These are phyloP conservation scores for Emydocephalus ijimae DNA, from an alignment of 2,113 vertebrate species.

Conservation along the genomic window DNA sequence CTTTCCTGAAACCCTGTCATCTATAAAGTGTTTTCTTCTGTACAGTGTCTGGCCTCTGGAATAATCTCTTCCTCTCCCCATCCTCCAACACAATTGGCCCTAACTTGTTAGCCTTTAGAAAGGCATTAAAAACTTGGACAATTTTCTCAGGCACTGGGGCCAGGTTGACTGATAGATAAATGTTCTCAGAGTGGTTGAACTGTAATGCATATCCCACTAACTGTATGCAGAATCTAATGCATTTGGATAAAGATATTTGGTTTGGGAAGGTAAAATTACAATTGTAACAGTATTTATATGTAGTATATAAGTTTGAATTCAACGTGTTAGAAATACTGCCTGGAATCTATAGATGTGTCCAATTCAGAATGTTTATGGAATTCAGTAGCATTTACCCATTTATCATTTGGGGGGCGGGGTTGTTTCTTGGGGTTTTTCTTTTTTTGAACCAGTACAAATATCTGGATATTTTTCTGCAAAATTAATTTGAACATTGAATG, in stretches of 20 bases:
- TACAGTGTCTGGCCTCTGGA: not conserved
- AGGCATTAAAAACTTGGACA: not conserved
- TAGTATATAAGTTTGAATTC: not conserved
- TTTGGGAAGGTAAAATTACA: not conserved
- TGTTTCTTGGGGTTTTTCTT: not conserved
- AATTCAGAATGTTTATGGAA: not conserved
- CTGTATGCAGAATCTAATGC: not conserved
- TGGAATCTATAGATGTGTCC: no score
- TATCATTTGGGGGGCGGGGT: not conserved
- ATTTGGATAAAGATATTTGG: not conserved
- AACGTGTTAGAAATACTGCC: not conserved
- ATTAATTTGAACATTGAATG: not conserved
- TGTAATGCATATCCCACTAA: not conserved
- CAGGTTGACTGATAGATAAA: not conserved
- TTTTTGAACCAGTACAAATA: not conserved
- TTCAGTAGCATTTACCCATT: constrained; percentile 3
- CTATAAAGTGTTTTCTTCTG: not conserved
- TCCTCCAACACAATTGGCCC: not conserved
- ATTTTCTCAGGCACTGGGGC: no score
- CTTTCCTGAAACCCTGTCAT: not conserved
- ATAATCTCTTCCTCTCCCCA: not conserved
- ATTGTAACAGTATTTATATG: not conserved
- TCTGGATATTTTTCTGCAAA: not conserved
- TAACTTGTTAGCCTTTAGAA: not conserved
- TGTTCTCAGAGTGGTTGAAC: not conserved